Evolutionary conservation across 2,888 invertebrate genomes (phyloP).

Genomic region (Ctena decussata): DNA sequence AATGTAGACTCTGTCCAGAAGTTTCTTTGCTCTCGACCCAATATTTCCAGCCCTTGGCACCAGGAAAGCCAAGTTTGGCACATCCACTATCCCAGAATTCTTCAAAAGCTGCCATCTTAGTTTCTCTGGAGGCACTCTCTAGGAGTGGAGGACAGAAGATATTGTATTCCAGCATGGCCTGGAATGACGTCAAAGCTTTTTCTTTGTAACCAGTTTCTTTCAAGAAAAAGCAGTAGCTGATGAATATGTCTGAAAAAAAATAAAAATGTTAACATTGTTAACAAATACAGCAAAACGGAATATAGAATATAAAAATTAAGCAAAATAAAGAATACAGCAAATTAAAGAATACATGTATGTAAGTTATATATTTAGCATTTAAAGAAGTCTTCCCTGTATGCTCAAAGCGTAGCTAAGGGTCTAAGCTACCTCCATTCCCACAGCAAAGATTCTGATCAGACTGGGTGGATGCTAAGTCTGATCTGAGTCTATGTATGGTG

Average conservation of each 20-base stretch:
- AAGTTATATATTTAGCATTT: no score
- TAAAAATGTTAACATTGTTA: no score
- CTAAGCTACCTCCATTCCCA: no score
- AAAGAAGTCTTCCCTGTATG: no score
- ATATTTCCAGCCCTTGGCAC: slow-evolving; percentile 85
- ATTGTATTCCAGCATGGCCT: slow-evolving; percentile 87
- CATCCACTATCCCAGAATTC: slow-evolving; percentile 87
- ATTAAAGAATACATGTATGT: no score
- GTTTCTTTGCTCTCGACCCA: slow-evolving; percentile 64
- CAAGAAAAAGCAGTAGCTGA: slow-evolving; percentile 84
- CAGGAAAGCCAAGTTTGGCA: slow-evolving; percentile 86
- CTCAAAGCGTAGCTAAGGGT: no score
- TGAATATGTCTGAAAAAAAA: slow-evolving; percentile 84
- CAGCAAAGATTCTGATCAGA: no score
- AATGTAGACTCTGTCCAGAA: not conserved
- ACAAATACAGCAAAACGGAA: no score
- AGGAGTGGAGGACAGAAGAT: slow-evolving; percentile 82
- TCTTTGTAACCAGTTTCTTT: slow-evolving; percentile 86
- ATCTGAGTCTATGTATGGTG: no score
- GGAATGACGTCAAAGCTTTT: slow-evolving; percentile 86
- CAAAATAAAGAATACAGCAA: no score
- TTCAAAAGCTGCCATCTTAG: slow-evolving; percentile 84
- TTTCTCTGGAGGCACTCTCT: slow-evolving; percentile 68
- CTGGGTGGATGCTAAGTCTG: no score
- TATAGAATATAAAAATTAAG: no score